These are phyloP conservation scores for Deroplatys truncata DNA, from an alignment of 2,888 invertebrate species.

Conservation along the genomic window DNA sequence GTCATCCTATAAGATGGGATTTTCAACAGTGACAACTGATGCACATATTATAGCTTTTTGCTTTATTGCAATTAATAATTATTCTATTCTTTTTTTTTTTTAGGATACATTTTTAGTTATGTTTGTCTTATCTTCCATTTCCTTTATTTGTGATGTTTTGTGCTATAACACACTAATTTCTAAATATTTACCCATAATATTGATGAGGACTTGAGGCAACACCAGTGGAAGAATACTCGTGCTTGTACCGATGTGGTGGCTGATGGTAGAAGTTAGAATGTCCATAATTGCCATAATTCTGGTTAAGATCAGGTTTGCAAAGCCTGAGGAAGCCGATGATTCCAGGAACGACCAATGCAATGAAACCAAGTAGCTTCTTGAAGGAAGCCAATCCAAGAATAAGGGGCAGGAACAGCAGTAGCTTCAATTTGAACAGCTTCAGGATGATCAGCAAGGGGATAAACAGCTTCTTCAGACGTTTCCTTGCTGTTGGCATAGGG, in stretches of 20 bases:
- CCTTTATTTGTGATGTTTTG: too few species aligned
- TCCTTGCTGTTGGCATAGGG: conserved; percentile 56
- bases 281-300: conserved; percentile 48
- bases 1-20: too few species aligned
- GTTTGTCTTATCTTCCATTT: too few species aligned
- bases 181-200: not conserved
- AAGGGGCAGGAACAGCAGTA: conserved; percentile 74
- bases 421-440: conserved; percentile 79
- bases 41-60: too few species aligned
- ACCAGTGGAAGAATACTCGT: conserved; percentile 42
- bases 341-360: conserved; percentile 75
- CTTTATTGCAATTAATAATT: too few species aligned
- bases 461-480: conserved; percentile 75
- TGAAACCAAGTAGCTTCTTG: conserved; percentile 76
- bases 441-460: conserved; percentile 76
- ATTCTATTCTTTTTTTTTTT: too few species aligned
- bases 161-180: too few species aligned
- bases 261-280: conserved; percentile 43
- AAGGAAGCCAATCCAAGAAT: conserved; percentile 80
- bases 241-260: conserved; percentile 67
- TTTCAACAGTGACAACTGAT: too few species aligned
- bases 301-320: conserved; percentile 67
- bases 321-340: conserved; percentile 81
- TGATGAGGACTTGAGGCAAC: not conserved
- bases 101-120: too few species aligned